phyloP scores from a whole-genome alignment of 2,113 vertebrate species.

The Salvelinus fontinalis region DNA sequence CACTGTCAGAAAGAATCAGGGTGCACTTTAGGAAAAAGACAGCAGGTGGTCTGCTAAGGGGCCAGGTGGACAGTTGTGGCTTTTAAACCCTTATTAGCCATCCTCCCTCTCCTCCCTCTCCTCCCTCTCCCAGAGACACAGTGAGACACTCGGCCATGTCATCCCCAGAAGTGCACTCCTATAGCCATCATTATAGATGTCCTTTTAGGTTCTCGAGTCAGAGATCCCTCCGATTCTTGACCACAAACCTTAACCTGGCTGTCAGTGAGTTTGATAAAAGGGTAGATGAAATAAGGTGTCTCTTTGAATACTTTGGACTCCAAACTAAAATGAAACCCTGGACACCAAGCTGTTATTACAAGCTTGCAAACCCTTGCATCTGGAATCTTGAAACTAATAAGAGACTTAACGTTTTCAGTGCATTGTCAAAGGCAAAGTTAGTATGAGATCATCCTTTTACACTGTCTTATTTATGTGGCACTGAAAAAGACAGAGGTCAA shows the following conservation, averaged over 20 bases:
- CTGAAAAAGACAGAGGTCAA: too few species aligned
- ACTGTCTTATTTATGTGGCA: too few species aligned
- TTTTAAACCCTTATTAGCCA: constrained; percentile 83
- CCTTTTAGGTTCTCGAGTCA: constrained; percentile 65
- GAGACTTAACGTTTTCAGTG: too few species aligned
- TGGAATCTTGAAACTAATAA: too few species aligned
- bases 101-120: constrained; percentile 46
- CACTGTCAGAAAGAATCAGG: constrained; percentile 77
- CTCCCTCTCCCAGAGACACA: constrained; percentile 35
- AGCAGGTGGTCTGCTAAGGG: constrained; percentile 47
- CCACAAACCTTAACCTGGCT: constrained; percentile 56
- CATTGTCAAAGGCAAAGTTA: too few species aligned
- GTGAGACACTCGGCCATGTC: constrained; percentile 32
- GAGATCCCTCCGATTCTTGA: constrained; percentile 53
- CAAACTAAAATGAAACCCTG: too few species aligned
- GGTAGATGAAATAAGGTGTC: constrained; percentile 54
- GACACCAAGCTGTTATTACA: too few species aligned
- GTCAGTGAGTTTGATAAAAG: constrained; percentile 38
- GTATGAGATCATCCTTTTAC: too few species aligned
- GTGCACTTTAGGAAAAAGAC: constrained; percentile 69
- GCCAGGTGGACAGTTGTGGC: constrained; percentile 74
- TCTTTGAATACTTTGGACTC: too few species aligned
- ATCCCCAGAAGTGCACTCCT: constrained; percentile 69
- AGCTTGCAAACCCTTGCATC: too few species aligned
- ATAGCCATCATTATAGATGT: constrained; percentile 79